phyloP scores from a whole-genome alignment of 2,113 vertebrate genomes.

The Eulemur rufifrons region DNA sequence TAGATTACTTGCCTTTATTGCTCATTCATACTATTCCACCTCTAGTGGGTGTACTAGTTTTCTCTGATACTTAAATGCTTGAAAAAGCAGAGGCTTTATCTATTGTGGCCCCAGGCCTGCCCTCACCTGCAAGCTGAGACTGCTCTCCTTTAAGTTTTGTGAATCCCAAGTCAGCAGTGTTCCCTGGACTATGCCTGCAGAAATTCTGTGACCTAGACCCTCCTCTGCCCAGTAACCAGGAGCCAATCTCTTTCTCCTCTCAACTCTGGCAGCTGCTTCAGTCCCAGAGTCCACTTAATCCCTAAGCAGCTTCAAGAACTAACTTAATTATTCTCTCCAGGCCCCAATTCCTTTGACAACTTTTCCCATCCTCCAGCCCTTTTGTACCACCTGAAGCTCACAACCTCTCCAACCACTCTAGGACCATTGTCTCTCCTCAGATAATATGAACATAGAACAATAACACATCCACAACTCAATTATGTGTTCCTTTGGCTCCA shows the following conservation, averaged over 20 bases:
- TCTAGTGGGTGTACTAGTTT: not conserved
- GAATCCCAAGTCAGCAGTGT: slow-evolving; percentile 7
- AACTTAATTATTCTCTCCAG: slow-evolving; percentile 7
- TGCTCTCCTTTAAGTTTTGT: not conserved
- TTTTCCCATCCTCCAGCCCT: not conserved
- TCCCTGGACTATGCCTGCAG: not conserved
- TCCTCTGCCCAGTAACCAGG: not conserved
- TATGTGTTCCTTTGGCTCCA: not conserved
- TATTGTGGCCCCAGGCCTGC: not conserved
- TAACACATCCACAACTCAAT: not conserved
- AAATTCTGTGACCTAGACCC: not conserved
- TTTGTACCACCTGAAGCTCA: not conserved
- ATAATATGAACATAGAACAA: not conserved
- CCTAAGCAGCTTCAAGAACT: not conserved
- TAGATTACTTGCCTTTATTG: not conserved
- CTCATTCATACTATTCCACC: not conserved
- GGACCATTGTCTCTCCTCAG: not conserved
- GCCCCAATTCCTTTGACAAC: not conserved
- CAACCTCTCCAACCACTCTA: not conserved
- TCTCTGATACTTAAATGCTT: not conserved
- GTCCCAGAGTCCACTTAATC: not conserved
- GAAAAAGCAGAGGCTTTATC: not conserved
- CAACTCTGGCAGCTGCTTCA: not conserved
- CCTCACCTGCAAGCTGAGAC: not conserved
- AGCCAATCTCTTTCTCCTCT: not conserved